A percentile compares a stretch with the other conserved stretches of the same genome.
phyloP scores from a whole-genome alignment of 1,140 invertebrate species.

The Platorchestia sp. region DNA sequence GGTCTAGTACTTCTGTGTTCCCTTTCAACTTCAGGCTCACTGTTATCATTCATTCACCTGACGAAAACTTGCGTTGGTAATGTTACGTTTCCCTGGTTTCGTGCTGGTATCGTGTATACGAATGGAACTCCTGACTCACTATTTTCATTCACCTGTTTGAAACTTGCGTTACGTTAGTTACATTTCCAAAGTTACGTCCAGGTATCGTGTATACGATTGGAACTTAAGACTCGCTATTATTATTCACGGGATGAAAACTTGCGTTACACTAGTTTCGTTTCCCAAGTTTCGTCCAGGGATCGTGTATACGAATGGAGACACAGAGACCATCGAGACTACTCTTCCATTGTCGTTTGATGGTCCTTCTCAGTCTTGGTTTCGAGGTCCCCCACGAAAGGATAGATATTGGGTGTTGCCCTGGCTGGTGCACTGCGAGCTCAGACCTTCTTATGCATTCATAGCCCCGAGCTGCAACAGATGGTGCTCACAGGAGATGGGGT shows the following conservation, averaged over 20 bases:
- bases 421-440: neutral
- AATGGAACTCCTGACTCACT: no score
- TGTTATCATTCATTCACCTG: neutral
- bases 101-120: no score
- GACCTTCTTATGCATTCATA: constrained; percentile 6
- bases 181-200: neutral
- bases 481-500: neutral
- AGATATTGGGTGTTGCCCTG: neutral
- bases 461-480: constrained; percentile 23
- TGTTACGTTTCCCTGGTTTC: neutral
- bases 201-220: no score
- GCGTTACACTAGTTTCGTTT: neutral
- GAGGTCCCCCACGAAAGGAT: neutral
- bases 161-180: neutral
- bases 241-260: neutral
- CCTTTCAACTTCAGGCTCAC: neutral
- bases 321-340: no score
- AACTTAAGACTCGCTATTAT: neutral
- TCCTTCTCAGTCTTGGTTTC: neutral
- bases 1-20: neutral
- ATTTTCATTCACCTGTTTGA: neutral
- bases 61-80: neutral
- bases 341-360: neutral
- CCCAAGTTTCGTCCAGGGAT: no score
- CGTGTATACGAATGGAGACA: no score